Evolutionary conservation across 2,888 invertebrate species (phyloP).

Genomic region (Hypsopygia costalis): DNA sequence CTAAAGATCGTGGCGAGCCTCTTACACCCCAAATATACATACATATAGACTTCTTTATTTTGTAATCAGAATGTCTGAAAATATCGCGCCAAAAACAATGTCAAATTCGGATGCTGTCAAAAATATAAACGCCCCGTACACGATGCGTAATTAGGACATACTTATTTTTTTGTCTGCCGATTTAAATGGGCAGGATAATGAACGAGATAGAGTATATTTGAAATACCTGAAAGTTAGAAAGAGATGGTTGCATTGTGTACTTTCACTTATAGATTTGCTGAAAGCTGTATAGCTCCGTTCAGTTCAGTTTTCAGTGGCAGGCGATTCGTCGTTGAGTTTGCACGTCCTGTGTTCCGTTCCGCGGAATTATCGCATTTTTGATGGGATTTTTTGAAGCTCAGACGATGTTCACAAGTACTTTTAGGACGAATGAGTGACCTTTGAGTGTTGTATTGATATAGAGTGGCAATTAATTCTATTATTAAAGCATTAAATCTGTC

Average conservation of each 20-base stretch:
- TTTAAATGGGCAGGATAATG: conserved; percentile 17
- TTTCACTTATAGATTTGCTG: conserved; percentile 74
- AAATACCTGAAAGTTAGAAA: conserved; percentile 17
- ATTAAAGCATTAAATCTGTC: conserved; percentile 8
- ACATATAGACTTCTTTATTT: too few species aligned
- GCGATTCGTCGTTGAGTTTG: neutral
- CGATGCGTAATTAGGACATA: conserved; percentile 12
- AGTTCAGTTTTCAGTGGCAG: conserved; percentile 7
- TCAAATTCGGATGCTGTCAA: neutral
- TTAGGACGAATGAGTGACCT: conserved; percentile 7
- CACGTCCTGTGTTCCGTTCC: conserved; percentile 1
- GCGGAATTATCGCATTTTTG: conserved; percentile 4
- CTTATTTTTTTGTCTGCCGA: conserved; percentile 9
- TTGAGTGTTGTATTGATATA: conserved; percentile 1
- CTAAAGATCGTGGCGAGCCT: too few species aligned
- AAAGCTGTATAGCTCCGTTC: conserved; percentile 39
- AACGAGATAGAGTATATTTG: conserved; percentile 2
- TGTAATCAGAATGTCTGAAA: too few species aligned
- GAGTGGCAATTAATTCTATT: conserved; percentile 2
- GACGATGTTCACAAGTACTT: conserved; percentile 4
- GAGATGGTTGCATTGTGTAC: conserved; percentile 46
- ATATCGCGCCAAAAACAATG: too few species aligned
- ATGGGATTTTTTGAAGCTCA: neutral
- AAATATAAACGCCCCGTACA: conserved; percentile 13
- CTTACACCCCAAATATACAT: too few species aligned